These are phyloP conservation scores for Nysson spinosus DNA, from an alignment of 2,888 invertebrate genomes.

Conservation along the genomic window DNA sequence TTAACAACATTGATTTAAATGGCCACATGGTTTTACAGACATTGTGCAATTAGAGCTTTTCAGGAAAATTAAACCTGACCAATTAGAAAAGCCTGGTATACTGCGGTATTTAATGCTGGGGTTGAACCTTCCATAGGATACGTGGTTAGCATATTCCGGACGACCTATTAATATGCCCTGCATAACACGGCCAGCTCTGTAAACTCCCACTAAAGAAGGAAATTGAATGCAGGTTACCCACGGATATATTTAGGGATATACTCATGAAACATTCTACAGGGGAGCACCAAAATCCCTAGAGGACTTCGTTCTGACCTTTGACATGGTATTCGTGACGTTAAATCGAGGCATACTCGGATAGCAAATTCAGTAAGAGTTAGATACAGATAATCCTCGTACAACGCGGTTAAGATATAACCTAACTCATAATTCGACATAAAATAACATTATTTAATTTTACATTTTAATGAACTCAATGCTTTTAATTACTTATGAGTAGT, in stretches of 20 bases:
- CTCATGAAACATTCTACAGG: constrained; percentile 6
- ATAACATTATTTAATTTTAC: too few relatives aligned
- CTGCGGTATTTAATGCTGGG: constrained; percentile 34
- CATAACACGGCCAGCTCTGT: constrained; percentile 61
- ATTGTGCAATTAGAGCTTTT: too few relatives aligned
- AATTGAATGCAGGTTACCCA: constrained; percentile 66
- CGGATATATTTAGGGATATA: constrained; percentile 1
- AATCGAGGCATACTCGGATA: constrained; percentile 19
- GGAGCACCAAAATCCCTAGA: constrained; percentile 17
- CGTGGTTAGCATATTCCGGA: constrained; percentile 58
- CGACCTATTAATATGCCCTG: constrained; percentile 68
- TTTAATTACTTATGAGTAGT: too few relatives aligned
- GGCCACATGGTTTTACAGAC: too few relatives aligned
- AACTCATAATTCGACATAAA: too few relatives aligned
- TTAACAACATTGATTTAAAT: too few relatives aligned
- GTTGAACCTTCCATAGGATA: constrained; percentile 32
- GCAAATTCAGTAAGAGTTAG: constrained; percentile 31
- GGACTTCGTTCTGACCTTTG: constrained; percentile 18
- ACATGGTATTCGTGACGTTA: constrained; percentile 22
- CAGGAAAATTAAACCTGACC: too few relatives aligned
- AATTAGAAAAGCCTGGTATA: constrained; percentile 14
- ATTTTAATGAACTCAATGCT: too few relatives aligned
- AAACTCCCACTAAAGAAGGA: constrained; percentile 69
- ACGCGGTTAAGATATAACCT: too few relatives aligned
- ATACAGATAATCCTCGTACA: too few relatives aligned